These are phyloP conservation scores for Halocynthia roretzi DNA, from an alignment of 23 tunicate genomes.

Conservation along the genomic window DNA sequence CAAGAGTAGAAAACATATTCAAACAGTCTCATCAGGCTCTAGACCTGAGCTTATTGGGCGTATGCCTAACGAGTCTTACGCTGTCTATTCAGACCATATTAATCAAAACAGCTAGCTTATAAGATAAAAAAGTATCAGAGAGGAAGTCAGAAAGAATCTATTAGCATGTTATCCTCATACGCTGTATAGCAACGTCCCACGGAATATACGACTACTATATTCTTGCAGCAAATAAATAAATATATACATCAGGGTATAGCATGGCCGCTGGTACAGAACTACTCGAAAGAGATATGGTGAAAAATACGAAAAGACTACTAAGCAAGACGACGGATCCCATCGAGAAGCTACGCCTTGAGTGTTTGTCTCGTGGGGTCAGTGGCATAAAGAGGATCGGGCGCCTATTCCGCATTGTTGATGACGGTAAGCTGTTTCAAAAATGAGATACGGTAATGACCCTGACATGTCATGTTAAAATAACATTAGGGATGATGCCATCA, in stretches of 20 bases:
- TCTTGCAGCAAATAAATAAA: no score
- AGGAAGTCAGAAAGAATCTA: no score
- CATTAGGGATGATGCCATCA: neutral
- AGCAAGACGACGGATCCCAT: conserved; percentile 16
- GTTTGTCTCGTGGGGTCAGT: conserved; percentile 20
- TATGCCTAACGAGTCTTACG: no score
- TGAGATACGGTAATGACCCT: neutral
- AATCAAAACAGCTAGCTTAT: no score
- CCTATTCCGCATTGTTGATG: conserved; percentile 24
- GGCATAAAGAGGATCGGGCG: conserved; percentile 32
- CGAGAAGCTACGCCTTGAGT: conserved; percentile 19
- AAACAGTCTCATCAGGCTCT: no score
- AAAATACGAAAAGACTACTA: conserved; percentile 1
- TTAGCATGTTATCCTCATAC: no score
- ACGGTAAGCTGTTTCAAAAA: conserved; percentile 11
- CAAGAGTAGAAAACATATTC: no score
- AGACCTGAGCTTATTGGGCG: no score
- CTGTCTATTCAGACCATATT: no score
- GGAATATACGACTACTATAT: no score
- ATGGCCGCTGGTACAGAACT: conserved; percentile 31
- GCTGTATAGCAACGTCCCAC: no score
- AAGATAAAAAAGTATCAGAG: no score
- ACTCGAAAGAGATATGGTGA: conserved; percentile 17
- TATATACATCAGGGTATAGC: neutral
- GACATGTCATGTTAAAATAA: neutral